These are phyloP conservation scores for Pyrrhia umbra DNA, from an alignment of 2,888 invertebrate species.

Conservation along the genomic window DNA sequence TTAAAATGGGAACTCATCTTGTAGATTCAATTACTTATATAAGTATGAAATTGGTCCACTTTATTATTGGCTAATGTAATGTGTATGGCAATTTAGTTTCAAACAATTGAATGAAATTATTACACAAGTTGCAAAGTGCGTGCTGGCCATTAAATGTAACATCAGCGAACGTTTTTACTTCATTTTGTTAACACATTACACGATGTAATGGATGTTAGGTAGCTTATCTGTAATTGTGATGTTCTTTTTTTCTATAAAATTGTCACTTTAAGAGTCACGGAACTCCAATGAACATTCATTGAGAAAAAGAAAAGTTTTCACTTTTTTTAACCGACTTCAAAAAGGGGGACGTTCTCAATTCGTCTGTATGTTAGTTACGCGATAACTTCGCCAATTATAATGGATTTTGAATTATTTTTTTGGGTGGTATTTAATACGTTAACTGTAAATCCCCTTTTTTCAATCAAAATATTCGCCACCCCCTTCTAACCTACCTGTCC, in stretches of 20 bases:
- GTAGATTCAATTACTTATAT: conserved; percentile 45
- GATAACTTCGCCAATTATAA: too few species aligned
- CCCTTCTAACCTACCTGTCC: too few species aligned
- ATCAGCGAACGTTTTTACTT: conserved; percentile 27
- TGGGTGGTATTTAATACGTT: too few species aligned
- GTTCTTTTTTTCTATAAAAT: conserved; percentile 12
- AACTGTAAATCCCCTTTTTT: too few species aligned
- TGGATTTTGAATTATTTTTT: too few species aligned
- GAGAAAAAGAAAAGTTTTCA: not conserved
- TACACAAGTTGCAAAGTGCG: conserved; percentile 41
- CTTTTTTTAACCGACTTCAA: not conserved
- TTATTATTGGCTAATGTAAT: conserved; percentile 57
- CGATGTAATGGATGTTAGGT: conserved; percentile 28
- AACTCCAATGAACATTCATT: conserved; percentile 14
- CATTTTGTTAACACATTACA: conserved; percentile 35
- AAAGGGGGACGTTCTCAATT: too few species aligned
- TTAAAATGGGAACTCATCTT: conserved; percentile 46
- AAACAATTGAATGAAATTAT: conserved; percentile 63
- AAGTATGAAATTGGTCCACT: conserved; percentile 49
- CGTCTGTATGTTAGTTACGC: too few species aligned
- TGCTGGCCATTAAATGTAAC: conserved; percentile 37
- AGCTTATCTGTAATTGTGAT: conserved; percentile 34
- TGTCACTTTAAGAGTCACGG: conserved; percentile 12
- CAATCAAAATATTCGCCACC: too few species aligned
- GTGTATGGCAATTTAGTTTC: conserved; percentile 52